Evolutionary conservation across 2,113 vertebrate species (phyloP), one percentile per base, ranked within the genome.

Genomic region (Terrapene triunguis): DNA sequence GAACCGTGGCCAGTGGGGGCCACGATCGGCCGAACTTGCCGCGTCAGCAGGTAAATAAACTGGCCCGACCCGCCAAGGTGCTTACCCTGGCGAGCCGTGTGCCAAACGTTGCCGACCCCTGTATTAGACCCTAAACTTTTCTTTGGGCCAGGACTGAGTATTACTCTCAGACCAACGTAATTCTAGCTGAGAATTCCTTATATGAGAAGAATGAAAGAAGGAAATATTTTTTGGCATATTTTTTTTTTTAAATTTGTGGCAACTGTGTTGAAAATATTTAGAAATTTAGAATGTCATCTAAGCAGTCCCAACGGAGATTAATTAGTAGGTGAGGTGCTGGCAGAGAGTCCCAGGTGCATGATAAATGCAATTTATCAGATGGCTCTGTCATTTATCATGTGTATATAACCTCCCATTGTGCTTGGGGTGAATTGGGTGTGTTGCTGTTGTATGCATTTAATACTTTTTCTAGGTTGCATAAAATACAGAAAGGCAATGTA

Each of bases 271-370:
- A 62, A 92, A 94, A 35, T 42, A 6, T 47, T 93, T 50, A 84
- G 72, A 80, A 89, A 82, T 84, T n/a, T 86, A 88, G 35, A 79
- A 14, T 72, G 65, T 25, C 86, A 57, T 35, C 62, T 81, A 74
- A 53, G 72, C 92, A 86, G 74, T 78, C 48, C 69, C 83, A 53
- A 53, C 16, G 82, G 74, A 90, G 82, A 47, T 9, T 86, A 53
- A 5, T 50, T 54, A 80, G 85, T 47, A 94, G 55, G 29, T 82
- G 79, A 32, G 44, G 57, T 85, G 93, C 83, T 88, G 65, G 81
- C 89, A 95, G 85, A 90, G n/a, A 87, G 93, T 87, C 89, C 94
- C 84, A 8, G 59, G 10, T 83, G 86, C 65, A 50, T 93, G 80
- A 80, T 93, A 69, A 35, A 82, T 50, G 10, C 89, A 8, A 57